Conservation (phyloP, 1,140 invertebrate genomes). For the Drosophila ambigua region DNA sequence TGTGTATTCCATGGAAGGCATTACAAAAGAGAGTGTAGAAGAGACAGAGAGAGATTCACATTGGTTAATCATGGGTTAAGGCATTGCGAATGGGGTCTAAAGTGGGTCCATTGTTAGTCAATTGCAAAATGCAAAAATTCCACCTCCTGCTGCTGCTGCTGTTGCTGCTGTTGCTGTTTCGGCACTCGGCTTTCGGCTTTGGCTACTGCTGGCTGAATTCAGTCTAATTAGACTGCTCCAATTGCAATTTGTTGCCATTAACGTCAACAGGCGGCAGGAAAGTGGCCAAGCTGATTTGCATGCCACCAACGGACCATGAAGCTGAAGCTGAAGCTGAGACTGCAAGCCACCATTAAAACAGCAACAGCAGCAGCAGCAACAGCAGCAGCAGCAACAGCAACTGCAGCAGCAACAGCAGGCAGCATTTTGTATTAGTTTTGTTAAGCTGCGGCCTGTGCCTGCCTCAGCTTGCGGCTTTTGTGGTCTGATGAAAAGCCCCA, state of each 20-base stretch:
- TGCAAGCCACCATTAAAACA: conserved; percentile 40
- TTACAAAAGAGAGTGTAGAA: conserved; percentile 22
- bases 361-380: conserved; percentile 28
- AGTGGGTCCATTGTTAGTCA: conserved; percentile 44
- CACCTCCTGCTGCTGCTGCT: conserved; percentile 39
- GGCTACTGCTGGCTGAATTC: conserved; percentile 64
- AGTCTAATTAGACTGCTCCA: conserved; percentile 63
- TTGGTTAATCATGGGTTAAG: conserved; percentile 43
- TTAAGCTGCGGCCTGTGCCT: conserved; percentile 42
- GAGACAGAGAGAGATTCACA: conserved; percentile 33
- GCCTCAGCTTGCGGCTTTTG: conserved; percentile 33
- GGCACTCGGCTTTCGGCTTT: conserved; percentile 28
- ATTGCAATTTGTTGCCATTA: conserved; percentile 77
- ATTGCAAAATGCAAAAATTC: conserved; percentile 4
- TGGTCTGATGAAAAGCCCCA: conserved; percentile 44
- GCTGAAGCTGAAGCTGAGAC: conserved; percentile 50
- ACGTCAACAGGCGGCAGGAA: conserved; percentile 67
- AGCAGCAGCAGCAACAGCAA: conserved; percentile 22
- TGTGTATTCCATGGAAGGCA: conserved; percentile 31
- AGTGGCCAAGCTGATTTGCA: conserved; percentile 74
- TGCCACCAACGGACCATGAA: conserved; percentile 69
- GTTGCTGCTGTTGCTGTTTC: conserved; percentile 23
- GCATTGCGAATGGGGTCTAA: conserved; percentile 5
- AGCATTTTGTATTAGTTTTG: conserved; percentile 70
- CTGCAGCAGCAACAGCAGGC: conserved; percentile 29